Evolutionary conservation across 2,888 invertebrate species (phyloP).

Genomic region (Lochmaea capreae): DNA sequence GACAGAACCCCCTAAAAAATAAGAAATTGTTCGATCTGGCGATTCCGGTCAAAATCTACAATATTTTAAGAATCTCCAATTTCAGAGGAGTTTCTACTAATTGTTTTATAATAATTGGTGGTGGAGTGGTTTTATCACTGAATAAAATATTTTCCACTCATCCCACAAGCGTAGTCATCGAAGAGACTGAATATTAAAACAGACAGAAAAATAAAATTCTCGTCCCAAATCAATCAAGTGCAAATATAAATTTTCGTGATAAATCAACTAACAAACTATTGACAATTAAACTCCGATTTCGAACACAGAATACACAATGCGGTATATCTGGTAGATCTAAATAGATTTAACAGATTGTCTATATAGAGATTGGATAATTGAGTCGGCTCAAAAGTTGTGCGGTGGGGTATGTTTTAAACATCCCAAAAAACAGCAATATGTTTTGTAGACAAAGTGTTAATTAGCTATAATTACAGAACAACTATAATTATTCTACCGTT

Average conservation of each 20-base stretch:
- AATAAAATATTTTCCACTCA: too few species aligned
- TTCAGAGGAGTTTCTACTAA: too few species aligned
- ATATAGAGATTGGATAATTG: background rate
- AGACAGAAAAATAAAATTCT: background rate
- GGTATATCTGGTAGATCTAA: background rate
- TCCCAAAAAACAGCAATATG: background rate
- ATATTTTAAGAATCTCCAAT: too few species aligned
- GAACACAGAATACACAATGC: background rate
- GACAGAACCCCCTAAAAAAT: too few species aligned
- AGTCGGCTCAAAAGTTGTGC: background rate
- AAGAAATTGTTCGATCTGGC: too few species aligned
- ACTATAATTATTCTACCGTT: too few species aligned
- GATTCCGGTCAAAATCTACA: too few species aligned
- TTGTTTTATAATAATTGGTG: too few species aligned
- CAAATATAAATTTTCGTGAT: background rate
- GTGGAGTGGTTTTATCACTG: too few species aligned
- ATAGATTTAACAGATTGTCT: background rate
- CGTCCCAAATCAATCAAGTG: background rate
- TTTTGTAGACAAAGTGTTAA: background rate
- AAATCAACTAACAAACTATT: background rate
- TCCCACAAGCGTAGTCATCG: too few species aligned
- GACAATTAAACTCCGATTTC: background rate
- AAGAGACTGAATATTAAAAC: too few species aligned
- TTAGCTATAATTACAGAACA: too few species aligned
- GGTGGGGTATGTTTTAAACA: background rate